Evolutionary conservation across 23 tunicate genomes (phyloP), one percentile per base, ranked within the genome.

Genomic region (Ciona savignyi): DNA sequence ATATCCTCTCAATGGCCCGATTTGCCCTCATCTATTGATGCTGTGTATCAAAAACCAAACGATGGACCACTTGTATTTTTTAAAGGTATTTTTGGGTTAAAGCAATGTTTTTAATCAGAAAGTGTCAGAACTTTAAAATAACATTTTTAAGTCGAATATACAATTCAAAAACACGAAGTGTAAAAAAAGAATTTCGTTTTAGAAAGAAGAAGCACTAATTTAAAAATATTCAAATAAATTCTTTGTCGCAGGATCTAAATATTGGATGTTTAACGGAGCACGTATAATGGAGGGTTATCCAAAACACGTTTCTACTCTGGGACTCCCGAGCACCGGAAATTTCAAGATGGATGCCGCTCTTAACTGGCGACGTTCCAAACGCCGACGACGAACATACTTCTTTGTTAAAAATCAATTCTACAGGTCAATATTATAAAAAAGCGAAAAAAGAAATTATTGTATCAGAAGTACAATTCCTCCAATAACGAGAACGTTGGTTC

Each of bases 281-380:
- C 23, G 23, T 9, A 23, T 69, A 2, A 6, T 22, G 6, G 51
- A 1, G 1, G 90, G 91, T 2, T 91, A 75, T 61, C 97, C 97
- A 26, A 84, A 80, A 60, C 49, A 32, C 2, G 73, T 91, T 4
- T 75, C 80, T 15, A 35, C 33, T 3, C 71, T 91, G 30, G 97
- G 91, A 1, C 70, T 91, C 11, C 86, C 91, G 1, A 1, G 1
- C 23, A 24, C 48, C 15, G 75, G 69, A 3, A 34, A n/a, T 29
- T 48, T 62, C 0, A 35, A 60, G 3, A 68, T 85, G 23, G 70
- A 85, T 33, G 83, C 67, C 2, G 77, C 83, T 0, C 62, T 83
- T 2, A 83, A 89, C 33, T 87, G 95, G 95, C 33, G 32, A 30
- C 68, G 95, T 35, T 77, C 87, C 1, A 83, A 83, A 51, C 63